Base-by-base conservation (phyloP, 2,797 vertebrate species). In the Crocodylus rhombifer region DNA sequence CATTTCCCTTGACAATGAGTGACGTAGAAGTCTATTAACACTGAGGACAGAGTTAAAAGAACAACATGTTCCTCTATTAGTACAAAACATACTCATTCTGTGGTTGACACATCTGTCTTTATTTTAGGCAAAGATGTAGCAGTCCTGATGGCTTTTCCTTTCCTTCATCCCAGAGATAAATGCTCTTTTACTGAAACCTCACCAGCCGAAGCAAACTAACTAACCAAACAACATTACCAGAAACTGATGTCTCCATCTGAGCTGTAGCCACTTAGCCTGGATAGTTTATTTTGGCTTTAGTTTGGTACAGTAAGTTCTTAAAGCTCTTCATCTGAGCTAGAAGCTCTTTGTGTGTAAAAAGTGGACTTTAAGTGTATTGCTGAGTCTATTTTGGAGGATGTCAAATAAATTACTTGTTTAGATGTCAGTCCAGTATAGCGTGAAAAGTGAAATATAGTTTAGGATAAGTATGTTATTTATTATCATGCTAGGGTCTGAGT, bases 271-370 rank as follows among this genome's bases (percentile, higher is more conserved):
- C 82, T 91, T 86, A 93, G 6, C 3, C 0, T 1, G 58, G 61
- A 69, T 18, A 79, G 80, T 91, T 92, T 95, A 82, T 89, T 95
- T 95, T 94, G 88, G 79, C 90, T 92, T 90, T 85, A 94, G 11
- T 36, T 67, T 13, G 51, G 11, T 78, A 64, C 60, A 82, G 64
- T 76, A 84, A 65, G 30, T 18, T 82, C 94, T 86, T 85, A 28
- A 93, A 88, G 28, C 14, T 92, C 62, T 91, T 56, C 84, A 87
- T 67, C 61, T 91, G 74, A 86, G 26, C 71, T 92, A 86, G 62
- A 42, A 91, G 77, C 76, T 30, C 62, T 92, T 91, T 93, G 55
- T 8, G 26, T 33, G 6, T 14, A 65, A 61, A 55, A 93, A 89
- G 13, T 69, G 25, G 16, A 28, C 55, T 80, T 2, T 56, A 88